These are phyloP conservation scores for Danionella dracula DNA, from an alignment of 2,797 vertebrate genomes.

Conservation along the genomic window DNA sequence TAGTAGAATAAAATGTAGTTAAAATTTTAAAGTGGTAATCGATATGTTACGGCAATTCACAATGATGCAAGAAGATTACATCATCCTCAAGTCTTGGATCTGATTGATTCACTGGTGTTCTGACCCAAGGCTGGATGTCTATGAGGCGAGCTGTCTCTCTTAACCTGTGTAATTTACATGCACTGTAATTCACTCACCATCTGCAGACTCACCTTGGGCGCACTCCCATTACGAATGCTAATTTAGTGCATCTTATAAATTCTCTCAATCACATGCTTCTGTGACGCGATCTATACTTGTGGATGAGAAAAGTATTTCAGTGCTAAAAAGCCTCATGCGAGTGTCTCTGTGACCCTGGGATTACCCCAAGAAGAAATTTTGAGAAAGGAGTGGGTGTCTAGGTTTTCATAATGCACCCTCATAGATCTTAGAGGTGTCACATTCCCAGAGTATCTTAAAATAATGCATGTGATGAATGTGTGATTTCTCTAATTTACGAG, in stretches of 20 bases:
- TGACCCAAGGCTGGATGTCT: constrained; percentile 44
- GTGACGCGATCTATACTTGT: not conserved
- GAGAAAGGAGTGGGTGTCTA: constrained; percentile 4
- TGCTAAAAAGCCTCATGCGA: constrained; percentile 57
- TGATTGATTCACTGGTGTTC: constrained; percentile 38
- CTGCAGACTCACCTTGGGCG: constrained; percentile 45
- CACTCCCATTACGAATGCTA: constrained; percentile 53
- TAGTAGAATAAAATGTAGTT: too few species aligned
- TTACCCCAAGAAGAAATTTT: constrained; percentile 57
- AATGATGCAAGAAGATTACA: constrained; percentile 9
- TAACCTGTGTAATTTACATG: constrained; percentile 51
- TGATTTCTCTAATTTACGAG: constrained; percentile 98
- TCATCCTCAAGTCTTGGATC: constrained; percentile 3
- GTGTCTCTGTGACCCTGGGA: constrained; percentile 67
- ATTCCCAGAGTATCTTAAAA: constrained; percentile 92
- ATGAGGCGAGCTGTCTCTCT: constrained; percentile 23
- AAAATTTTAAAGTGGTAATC: not conserved
- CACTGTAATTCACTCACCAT: constrained; percentile 44
- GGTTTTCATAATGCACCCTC: constrained; percentile 61
- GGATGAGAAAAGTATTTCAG: too few species aligned
- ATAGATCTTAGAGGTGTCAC: constrained; percentile 75
- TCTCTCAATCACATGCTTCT: constrained; percentile 30
- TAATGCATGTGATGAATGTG: constrained; percentile 97
- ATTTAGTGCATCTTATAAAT: constrained; percentile 52
- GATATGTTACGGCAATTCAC: not conserved